Conservation (phyloP, 2,113 vertebrate species). For the Hippocampus mohnikei region DNA sequence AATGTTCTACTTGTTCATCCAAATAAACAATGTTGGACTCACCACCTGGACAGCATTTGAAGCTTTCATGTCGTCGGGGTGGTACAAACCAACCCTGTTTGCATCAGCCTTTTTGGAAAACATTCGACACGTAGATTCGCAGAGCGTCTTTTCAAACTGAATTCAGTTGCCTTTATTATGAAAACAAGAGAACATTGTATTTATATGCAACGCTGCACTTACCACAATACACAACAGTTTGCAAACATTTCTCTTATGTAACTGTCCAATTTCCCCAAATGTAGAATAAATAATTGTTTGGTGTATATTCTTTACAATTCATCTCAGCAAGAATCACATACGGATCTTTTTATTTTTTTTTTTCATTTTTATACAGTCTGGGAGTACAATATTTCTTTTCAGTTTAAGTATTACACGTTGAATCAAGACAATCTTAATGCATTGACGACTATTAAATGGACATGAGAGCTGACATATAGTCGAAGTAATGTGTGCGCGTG, state of each 20-base stretch:
- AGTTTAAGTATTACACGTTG: constrained; percentile 92
- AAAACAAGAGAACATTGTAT: constrained; percentile 68
- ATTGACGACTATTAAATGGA: constrained; percentile 88
- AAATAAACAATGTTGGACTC: neutral
- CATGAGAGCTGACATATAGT: constrained; percentile 83
- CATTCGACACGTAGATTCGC: constrained; percentile 11
- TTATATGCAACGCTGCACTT: constrained; percentile 57
- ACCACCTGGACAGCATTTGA: neutral
- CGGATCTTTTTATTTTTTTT: constrained; percentile 78
- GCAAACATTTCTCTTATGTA: constrained; percentile 50
- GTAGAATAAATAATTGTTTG: constrained; percentile 65
- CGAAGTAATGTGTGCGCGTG: too few relatives aligned
- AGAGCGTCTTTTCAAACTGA: constrained; percentile 49
- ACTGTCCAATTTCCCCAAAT: constrained; percentile 43
- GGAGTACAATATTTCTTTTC: constrained; percentile 99
- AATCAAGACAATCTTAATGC: constrained; percentile 84
- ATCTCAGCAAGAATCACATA: constrained; percentile 79
- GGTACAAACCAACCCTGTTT: constrained; percentile 1
- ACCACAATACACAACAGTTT: constrained; percentile 42
- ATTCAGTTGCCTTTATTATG: constrained; percentile 68
- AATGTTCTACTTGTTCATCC: neutral
- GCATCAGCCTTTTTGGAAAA: constrained; percentile 5
- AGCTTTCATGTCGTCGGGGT: neutral
- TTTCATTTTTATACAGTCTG: constrained; percentile 84
- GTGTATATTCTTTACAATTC: constrained; percentile 40